A percentile compares a stretch with the other conserved stretches of the same genome.
phyloP scores from a whole-genome alignment of 1,140 invertebrate species.

The Drosophila asahinai region DNA sequence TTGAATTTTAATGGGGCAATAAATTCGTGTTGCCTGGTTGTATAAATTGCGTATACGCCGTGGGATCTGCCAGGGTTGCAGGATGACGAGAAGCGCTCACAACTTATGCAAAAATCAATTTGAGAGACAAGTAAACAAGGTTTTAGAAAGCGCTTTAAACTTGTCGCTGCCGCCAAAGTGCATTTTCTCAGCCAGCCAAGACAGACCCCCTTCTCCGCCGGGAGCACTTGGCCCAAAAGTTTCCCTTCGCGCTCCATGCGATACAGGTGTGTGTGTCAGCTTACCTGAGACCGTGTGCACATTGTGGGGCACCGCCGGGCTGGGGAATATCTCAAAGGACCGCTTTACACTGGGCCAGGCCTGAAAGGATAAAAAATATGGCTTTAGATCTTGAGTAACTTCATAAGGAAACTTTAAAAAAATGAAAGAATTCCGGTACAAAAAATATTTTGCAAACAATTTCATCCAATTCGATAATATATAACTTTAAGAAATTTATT shows the following conservation, averaged over 20 bases:
- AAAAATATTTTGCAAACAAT: too few species aligned
- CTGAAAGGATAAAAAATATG: slow-evolving; percentile 39
- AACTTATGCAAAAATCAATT: slow-evolving; percentile 66
- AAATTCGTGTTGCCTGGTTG: slow-evolving; percentile 35
- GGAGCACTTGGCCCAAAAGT: slow-evolving; percentile 58
- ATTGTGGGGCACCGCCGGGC: slow-evolving; percentile 61
- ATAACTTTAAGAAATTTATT: too few species aligned
- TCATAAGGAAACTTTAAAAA: background rate
- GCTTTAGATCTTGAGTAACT: too few species aligned
- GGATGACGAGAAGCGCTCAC: slow-evolving; percentile 19
- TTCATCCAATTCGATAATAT: too few species aligned
- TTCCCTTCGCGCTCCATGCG: slow-evolving; percentile 17
- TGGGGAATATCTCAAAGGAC: slow-evolving; percentile 76
- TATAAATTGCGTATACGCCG: slow-evolving; percentile 54
- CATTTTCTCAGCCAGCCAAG: slow-evolving; percentile 27
- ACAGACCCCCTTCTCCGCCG: slow-evolving; percentile 6
- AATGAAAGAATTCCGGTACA: too few species aligned
- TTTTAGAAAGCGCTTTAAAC: slow-evolving; percentile 57
- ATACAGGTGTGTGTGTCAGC: slow-evolving; percentile 22
- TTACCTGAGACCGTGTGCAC: slow-evolving; percentile 83
- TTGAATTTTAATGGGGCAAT: slow-evolving; percentile 54
- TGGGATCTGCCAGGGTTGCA: background rate
- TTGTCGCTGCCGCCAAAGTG: slow-evolving; percentile 62
- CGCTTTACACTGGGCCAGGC: slow-evolving; percentile 81
- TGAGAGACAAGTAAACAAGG: slow-evolving; percentile 62